phyloP scores from a whole-genome alignment of 2,797 vertebrate species.

The Halcyon chelicuti region DNA sequence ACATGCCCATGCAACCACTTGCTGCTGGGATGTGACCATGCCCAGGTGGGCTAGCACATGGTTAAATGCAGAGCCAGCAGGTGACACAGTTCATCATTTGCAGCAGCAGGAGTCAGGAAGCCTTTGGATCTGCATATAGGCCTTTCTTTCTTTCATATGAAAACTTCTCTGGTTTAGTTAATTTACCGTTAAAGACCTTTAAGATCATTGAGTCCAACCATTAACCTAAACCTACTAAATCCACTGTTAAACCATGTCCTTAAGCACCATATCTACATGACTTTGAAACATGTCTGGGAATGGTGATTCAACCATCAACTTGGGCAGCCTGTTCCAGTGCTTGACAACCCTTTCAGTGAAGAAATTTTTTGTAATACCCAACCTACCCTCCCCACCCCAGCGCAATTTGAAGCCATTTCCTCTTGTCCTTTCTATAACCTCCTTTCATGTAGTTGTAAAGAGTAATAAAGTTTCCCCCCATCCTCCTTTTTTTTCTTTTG shows the following conservation, averaged over 20 bases:
- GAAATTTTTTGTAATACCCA: not conserved
- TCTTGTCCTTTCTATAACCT: not conserved
- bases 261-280: too few species aligned
- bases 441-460: not conserved
- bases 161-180: not conserved
- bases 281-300: too few species aligned
- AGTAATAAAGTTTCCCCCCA: too few species aligned
- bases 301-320: too few species aligned
- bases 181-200: not conserved
- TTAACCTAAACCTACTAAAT: too few species aligned
- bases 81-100: not conserved
- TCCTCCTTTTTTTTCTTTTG: not conserved
- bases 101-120: not conserved
- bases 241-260: too few species aligned
- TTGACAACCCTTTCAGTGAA: too few species aligned
- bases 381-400: not conserved
- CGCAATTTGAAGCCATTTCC: not conserved
- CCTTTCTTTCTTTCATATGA: not conserved
- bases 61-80: not conserved
- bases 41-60: not conserved
- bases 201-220: too few species aligned
- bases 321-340: too few species aligned
- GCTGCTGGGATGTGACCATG: not conserved
- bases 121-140: not conserved
- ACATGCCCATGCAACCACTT: rapidly evolving